These are phyloP conservation scores for Dicentrarchus labrax DNA, from an alignment of 2,113 vertebrate genomes.

Conservation along the genomic window DNA sequence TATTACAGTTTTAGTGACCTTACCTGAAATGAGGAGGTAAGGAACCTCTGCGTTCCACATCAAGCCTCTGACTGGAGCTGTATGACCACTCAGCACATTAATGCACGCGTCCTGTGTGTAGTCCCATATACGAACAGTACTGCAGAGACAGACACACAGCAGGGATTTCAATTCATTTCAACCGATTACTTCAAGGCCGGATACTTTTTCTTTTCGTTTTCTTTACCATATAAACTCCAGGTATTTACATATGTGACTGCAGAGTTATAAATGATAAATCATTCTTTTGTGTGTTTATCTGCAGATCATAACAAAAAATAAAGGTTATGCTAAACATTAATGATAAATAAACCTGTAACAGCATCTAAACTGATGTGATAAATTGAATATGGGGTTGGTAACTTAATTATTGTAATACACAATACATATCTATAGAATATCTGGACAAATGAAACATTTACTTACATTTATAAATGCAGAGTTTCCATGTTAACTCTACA, in stretches of 20 bases:
- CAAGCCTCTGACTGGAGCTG: conserved; percentile 93
- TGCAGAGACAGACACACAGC: conserved; percentile 71
- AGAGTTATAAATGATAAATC: not conserved
- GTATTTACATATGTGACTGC: too few species aligned
- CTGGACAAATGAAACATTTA: not conserved
- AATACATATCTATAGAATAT: too few species aligned
- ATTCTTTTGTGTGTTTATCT: not conserved
- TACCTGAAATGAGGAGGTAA: conserved; percentile 93
- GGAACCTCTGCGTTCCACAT: conserved; percentile 98
- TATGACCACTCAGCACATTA: conserved; percentile 93
- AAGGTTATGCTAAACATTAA: not conserved
- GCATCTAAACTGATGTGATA: not conserved
- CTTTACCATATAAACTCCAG: not conserved
- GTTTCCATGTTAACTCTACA: not conserved
- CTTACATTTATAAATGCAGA: not conserved
- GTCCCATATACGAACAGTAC: conserved; percentile 97
- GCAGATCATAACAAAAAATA: not conserved
- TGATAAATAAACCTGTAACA: not conserved
- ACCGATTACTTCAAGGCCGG: not conserved
- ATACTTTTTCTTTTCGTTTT: not conserved
- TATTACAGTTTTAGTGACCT: not conserved
- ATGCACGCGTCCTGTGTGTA: conserved; percentile 97
- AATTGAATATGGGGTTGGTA: too few species aligned
- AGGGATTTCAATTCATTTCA: not conserved
- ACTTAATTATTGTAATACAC: too few species aligned